Evolutionary conservation across 1,140 invertebrate species (phyloP), one percentile per base, ranked within the genome.

Genomic region (Atta texana): DNA sequence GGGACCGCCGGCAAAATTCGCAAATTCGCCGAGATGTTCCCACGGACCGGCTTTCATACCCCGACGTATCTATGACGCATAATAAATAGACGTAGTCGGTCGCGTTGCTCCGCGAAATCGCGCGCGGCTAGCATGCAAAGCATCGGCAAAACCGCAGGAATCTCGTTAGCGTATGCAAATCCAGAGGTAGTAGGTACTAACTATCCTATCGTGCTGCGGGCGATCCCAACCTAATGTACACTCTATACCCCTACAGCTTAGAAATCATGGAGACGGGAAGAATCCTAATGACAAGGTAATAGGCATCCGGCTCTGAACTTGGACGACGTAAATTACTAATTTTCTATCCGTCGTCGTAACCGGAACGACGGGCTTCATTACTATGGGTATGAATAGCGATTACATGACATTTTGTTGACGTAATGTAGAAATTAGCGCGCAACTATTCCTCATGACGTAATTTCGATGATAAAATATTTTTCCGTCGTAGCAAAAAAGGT

Each of bases 131-230:
- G 90, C 90, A 93, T 94, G 92, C 91, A 90, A 84, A 94, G 94
- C 96, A 96, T 96, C 74, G 95, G 94, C 88, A 96, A 94, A 88
- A 97, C 95, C 92, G 94, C 96, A 64, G 96, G 96, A 88, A 96
- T 95, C 89, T 97, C 94, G 93, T 95, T 95, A 95, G 93, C 92
- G 94, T 94, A 95, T 95, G 94, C 93, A 94, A 94, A 94, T 95
- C 92, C 88, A 12, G 68, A 49, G 39, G 80, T 75, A 53, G 84
- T 51, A 71, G 76, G 89, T 88, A 90, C 93, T 92, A 94, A 94
- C 93, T 94, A 93, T 94, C 92, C 89, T 89, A 89, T 87, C 92
- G 88, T 91, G 90, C 88, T 88, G 87, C 89, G 78, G 88, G 88
- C 92, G 86, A 92, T 92, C 92, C 76, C 80, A 14, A 89, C 92